Evolutionary conservation across 2,797 vertebrate species (phyloP).

Genomic region (Halcyon chelicuti): DNA sequence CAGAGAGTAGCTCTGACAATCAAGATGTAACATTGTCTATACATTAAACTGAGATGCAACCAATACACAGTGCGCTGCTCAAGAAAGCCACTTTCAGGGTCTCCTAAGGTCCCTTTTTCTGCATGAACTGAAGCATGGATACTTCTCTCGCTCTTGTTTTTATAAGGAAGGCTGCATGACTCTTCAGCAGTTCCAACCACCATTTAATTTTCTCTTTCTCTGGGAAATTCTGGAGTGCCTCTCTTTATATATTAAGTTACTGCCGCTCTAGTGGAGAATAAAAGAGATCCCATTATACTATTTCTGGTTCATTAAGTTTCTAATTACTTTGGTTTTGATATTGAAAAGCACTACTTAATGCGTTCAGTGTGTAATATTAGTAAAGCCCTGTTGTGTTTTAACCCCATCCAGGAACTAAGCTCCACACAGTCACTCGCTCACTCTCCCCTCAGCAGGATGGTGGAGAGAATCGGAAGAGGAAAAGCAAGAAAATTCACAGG

Average conservation of each 20-base stretch:
- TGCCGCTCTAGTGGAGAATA: conserved; percentile 38
- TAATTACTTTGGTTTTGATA: conserved; percentile 41
- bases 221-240: conserved; percentile 8
- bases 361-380: not conserved
- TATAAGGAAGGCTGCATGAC: not conserved
- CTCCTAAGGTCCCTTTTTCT: not conserved
- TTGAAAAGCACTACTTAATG: conserved; percentile 39
- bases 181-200: not conserved
- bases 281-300: not conserved
- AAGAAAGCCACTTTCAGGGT: not conserved
- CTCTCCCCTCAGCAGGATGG: not conserved
- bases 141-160: not conserved
- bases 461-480: not conserved
- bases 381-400: not conserved
- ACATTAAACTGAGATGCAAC: not conserved
- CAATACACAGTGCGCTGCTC: not conserved
- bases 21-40: not conserved
- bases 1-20: not conserved
- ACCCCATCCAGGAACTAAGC: not conserved
- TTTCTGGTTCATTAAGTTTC: conserved; percentile 35
- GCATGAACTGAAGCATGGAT: not conserved
- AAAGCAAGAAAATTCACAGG: not conserved
- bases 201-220: conserved; percentile 12
- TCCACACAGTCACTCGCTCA: not conserved
- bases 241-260: conserved; percentile 65